Percentiles rank a stretch among this genome's conserved stretches.
Conservation (phyloP, 2,888 invertebrate genomes). For the Crossocerus cetratus region DNA sequence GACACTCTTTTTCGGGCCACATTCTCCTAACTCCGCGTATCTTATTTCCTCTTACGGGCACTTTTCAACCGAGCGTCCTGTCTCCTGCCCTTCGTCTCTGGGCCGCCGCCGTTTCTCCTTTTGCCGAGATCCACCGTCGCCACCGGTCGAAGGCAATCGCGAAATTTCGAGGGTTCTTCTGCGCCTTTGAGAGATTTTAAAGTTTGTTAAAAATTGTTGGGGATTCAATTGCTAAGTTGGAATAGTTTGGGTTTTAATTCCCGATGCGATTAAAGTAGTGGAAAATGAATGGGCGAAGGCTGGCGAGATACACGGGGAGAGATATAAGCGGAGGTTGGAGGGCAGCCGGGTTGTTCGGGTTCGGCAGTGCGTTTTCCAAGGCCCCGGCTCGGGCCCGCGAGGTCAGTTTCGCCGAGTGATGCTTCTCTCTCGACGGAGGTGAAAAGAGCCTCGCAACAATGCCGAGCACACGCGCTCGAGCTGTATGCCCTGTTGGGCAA, state of each 20-base stretch:
- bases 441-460: conserved; percentile 63
- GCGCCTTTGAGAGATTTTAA: no score
- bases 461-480: conserved; percentile 41
- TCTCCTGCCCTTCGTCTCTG: not conserved
- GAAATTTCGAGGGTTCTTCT: no score
- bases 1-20: conserved; percentile 45
- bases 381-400: conserved; percentile 51
- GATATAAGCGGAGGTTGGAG: not conserved
- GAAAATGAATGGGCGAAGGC: no score
- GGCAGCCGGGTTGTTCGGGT: not conserved
- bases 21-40: conserved; percentile 26
- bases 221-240: no score
- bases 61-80: conserved; percentile 8
- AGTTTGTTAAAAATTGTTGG: no score
- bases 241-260: no score
- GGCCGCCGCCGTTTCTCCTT: not conserved
- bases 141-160: no score
- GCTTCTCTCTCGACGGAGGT: conserved; percentile 58
- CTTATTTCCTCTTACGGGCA: conserved; percentile 37
- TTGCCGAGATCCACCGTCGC: not conserved
- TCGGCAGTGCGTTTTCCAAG: conserved; percentile 53
- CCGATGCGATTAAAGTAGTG: no score
- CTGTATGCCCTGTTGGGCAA: conserved; percentile 36
- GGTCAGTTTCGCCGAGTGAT: conserved; percentile 60
- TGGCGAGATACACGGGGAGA: no score